A percentile compares a stretch with the other conserved stretches of the same genome.
Conservation (phyloP, 2,888 invertebrate genomes). For the Drosophila glabriapex region DNA sequence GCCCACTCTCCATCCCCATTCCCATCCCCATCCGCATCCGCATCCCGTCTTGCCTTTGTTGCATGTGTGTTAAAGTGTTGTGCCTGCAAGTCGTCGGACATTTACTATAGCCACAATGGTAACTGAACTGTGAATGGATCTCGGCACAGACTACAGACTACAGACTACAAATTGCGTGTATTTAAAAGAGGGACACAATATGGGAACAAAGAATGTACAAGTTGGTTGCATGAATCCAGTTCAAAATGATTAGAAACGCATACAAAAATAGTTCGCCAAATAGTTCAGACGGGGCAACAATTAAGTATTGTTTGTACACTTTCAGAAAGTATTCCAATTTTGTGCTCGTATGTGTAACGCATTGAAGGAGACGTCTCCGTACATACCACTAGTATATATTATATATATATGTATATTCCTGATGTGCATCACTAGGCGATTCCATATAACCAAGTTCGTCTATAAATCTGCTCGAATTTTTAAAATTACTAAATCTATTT, state of each 20-base stretch:
- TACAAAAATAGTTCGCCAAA: background rate
- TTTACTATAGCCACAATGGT: conserved; percentile 8
- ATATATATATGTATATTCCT: background rate
- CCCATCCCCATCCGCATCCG: background rate
- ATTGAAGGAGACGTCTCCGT: background rate
- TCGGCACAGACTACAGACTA: background rate
- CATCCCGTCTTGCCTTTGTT: conserved; percentile 4
- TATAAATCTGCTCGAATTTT: background rate
- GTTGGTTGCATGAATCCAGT: background rate
- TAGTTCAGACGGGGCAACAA: background rate
- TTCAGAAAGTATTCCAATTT: background rate
- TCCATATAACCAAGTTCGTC: background rate
- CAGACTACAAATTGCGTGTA: background rate
- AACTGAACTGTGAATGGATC: conserved; percentile 18
- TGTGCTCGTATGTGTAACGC: background rate
- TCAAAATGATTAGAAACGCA: background rate
- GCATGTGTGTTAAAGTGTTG: conserved; percentile 48
- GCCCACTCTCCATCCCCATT: background rate
- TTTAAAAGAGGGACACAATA: background rate
- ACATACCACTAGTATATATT: background rate
- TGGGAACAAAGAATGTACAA: background rate
- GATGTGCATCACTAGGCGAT: background rate
- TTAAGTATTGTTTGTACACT: background rate
- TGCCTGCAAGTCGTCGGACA: conserved; percentile 31
- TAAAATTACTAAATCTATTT: no score